These are phyloP conservation scores for Lepeophtheirus nordmannii DNA, from an alignment of 2,888 invertebrate genomes.

Conservation along the genomic window DNA sequence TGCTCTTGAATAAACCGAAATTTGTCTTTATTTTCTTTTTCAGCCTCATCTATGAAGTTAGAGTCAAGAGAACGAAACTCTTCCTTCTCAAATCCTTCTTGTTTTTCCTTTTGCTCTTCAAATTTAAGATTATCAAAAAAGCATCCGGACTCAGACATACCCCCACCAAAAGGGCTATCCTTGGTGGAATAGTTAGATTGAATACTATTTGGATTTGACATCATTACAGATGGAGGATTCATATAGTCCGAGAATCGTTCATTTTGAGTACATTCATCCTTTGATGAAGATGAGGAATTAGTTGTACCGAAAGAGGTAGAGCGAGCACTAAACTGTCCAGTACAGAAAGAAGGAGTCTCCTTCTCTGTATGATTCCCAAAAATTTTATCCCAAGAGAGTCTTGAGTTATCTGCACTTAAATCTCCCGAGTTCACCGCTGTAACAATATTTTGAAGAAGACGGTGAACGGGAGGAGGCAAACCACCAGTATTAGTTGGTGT, in stretches of 20 bases:
- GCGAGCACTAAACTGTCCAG: conserved; percentile 10
- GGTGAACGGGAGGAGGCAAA: neutral
- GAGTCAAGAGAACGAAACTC: neutral
- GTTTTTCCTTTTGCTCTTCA: neutral
- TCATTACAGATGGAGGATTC: too few species aligned
- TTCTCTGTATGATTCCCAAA: neutral
- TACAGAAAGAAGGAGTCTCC: neutral
- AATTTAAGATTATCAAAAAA: neutral
- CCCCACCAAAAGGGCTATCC: neutral
- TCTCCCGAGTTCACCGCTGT: neutral
- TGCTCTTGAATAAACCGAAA: conserved; percentile 4
- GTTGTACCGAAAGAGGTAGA: conserved; percentile 15
- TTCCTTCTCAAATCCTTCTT: neutral
- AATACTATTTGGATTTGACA: neutral
- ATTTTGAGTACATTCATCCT: neutral
- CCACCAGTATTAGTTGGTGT: neutral
- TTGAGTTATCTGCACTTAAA: neutral
- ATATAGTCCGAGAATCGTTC: neutral
- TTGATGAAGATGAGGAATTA: neutral
- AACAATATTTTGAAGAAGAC: neutral
- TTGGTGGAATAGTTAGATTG: neutral
- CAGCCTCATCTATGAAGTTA: neutral
- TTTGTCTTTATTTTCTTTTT: neutral
- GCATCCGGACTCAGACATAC: neutral
- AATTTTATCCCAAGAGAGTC: neutral